phyloP scores from a whole-genome alignment of 2,888 invertebrate genomes.

The Leptothorax acervorum region DNA sequence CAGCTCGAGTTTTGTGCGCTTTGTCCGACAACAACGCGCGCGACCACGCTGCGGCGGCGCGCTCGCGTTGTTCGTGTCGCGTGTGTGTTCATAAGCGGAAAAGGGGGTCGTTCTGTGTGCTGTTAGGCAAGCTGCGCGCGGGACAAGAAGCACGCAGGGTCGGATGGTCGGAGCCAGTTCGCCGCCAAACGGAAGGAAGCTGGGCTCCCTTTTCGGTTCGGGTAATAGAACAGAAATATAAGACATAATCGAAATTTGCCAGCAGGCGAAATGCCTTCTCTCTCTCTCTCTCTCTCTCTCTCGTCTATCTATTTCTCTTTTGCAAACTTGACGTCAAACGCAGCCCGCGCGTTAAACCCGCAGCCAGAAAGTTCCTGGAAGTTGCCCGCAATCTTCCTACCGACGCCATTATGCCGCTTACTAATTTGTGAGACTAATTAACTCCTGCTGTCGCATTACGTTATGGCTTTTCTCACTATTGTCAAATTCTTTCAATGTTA shows the following conservation, averaged over 20 bases:
- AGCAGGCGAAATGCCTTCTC: conserved; percentile 5
- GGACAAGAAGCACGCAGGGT: conserved; percentile 68
- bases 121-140: conserved; percentile 73
- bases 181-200: conserved; percentile 12
- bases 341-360: conserved; percentile 41
- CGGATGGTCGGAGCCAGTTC: conserved; percentile 48
- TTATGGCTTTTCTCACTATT: conserved; percentile 8
- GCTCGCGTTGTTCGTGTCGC: conserved; percentile 32
- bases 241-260: conserved; percentile 60
- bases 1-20: conserved; percentile 65
- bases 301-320: not conserved
- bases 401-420: conserved; percentile 23
- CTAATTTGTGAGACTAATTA: conserved; percentile 42
- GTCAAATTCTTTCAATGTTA: conserved; percentile 17
- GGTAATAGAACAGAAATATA: conserved; percentile 54
- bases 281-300: not conserved
- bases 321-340: conserved; percentile 56
- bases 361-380: conserved; percentile 35
- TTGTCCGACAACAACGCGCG: conserved; percentile 58
- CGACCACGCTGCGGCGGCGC: conserved; percentile 6
- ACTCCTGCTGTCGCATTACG: conserved; percentile 6
- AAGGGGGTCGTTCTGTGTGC: conserved; percentile 69
- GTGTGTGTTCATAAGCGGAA: conserved; percentile 71
- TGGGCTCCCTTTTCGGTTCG: not conserved
- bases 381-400: conserved; percentile 48